Conservation (phyloP, 2,797 vertebrate genomes). For the Cichlasoma orientale region DNA sequence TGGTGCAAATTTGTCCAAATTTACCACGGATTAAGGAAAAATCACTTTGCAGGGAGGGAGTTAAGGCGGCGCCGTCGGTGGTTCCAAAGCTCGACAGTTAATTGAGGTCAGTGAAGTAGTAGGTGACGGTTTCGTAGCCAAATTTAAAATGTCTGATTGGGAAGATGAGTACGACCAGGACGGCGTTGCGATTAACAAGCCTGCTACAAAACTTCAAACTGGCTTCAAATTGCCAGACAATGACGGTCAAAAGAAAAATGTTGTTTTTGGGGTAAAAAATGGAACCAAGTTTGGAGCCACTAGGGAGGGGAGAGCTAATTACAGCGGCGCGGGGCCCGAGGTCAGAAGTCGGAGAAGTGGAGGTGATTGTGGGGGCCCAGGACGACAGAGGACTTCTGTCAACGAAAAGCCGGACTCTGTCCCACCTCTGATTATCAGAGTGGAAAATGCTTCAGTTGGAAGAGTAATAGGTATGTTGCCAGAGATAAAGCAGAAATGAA, state of each 20-base stretch:
- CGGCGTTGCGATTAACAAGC: constrained; percentile 24
- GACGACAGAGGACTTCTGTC: background rate
- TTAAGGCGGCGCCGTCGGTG: background rate
- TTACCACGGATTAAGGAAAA: background rate
- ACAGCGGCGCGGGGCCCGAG: background rate
- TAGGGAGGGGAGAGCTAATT: background rate
- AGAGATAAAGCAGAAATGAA: fast-evolving
- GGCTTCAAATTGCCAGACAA: background rate
- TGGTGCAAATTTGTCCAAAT: background rate
- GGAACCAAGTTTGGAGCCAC: background rate
- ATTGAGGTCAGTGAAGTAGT: background rate
- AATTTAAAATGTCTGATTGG: constrained; percentile 80
- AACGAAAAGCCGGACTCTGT: background rate
- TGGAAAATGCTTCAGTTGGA: constrained; percentile 80
- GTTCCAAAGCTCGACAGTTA: background rate
- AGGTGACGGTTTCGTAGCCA: background rate
- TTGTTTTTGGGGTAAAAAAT: constrained; percentile 23
- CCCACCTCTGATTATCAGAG: constrained; percentile 64
- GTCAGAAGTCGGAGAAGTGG: background rate
- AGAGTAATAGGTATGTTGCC: constrained; percentile 83
- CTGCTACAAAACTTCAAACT: background rate
- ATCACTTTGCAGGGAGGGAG: fast-evolving
- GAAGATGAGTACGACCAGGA: constrained; percentile 70
- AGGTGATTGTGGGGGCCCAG: background rate
- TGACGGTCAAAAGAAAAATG: background rate